Evolutionary conservation across 1,140 invertebrate species (phyloP).

Genomic region (Mactra quadrangularis): DNA sequence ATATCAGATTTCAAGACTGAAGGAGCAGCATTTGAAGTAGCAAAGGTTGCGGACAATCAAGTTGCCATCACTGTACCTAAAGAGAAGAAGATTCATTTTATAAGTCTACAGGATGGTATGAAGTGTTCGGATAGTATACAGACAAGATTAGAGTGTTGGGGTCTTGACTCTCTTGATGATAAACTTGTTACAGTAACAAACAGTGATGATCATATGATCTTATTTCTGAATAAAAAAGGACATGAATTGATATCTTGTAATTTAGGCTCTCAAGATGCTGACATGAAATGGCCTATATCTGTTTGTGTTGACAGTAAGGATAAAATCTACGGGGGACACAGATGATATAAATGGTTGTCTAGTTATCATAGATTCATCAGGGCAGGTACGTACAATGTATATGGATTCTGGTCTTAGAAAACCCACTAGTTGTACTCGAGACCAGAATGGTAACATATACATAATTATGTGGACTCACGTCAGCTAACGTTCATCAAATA

Average conservation of each 20-base stretch:
- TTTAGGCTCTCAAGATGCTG: conserved; percentile 51
- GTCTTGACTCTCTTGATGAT: conserved; percentile 31
- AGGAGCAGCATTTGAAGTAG: conserved; percentile 46
- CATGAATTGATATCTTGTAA: conserved; percentile 47
- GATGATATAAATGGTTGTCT: conserved; percentile 52
- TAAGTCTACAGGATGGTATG: conserved; percentile 55
- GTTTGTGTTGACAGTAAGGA: conserved; percentile 53
- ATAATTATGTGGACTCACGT: conserved; percentile 41
- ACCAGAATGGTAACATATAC: conserved; percentile 49
- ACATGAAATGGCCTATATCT: conserved; percentile 60
- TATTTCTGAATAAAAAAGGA: conserved; percentile 46
- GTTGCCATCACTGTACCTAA: conserved; percentile 53
- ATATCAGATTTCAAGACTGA: conserved; percentile 59
- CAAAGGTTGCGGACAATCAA: conserved; percentile 16
- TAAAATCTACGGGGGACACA: conserved; percentile 43
- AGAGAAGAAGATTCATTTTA: conserved; percentile 57
- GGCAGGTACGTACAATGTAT: conserved; percentile 51
- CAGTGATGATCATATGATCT: conserved; percentile 54
- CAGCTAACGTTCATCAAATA: conserved; percentile 48
- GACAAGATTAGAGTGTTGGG: conserved; percentile 53
- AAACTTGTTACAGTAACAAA: conserved; percentile 56
- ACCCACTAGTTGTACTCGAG: conserved; percentile 51
- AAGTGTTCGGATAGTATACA: conserved; percentile 42
- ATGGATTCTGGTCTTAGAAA: conserved; percentile 51
- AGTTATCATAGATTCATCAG: conserved; percentile 37